A percentile compares a stretch with the other conserved stretches of the same genome.
Conservation (phyloP, 2,113 vertebrate genomes). For the Lamprotornis superbus region DNA sequence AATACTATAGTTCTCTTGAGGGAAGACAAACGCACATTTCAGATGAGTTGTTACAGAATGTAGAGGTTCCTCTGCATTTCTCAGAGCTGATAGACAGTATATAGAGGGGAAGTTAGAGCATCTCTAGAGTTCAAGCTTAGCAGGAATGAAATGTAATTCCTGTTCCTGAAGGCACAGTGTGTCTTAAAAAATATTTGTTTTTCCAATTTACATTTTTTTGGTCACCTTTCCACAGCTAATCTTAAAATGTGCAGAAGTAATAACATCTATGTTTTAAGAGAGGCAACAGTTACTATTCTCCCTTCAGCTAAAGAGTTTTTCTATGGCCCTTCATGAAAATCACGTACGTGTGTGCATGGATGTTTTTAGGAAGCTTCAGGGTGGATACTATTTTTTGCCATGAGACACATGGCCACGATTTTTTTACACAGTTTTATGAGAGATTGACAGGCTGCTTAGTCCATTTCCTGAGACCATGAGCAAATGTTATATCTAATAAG, state of each 20-base stretch:
- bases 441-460: neutral
- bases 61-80: neutral
- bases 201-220: neutral
- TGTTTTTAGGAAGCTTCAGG: neutral
- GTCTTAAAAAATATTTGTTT: neutral
- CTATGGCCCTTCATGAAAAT: neutral
- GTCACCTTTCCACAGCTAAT: neutral
- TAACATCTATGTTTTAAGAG: neutral
- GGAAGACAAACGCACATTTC: neutral
- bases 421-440: neutral
- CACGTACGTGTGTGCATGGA: accelerated
- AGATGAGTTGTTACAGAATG: neutral
- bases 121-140: neutral
- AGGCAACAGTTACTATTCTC: neutral
- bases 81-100: neutral
- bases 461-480: neutral
- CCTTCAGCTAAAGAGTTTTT: neutral
- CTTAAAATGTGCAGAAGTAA: neutral
- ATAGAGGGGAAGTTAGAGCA: neutral
- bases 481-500: neutral
- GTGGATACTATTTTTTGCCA: neutral
- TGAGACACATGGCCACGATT: neutral
- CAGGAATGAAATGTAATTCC: neutral
- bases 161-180: neutral
- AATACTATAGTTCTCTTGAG: neutral